Evolutionary conservation across 1,140 invertebrate genomes (phyloP).

Genomic region (Manduca sexta): DNA sequence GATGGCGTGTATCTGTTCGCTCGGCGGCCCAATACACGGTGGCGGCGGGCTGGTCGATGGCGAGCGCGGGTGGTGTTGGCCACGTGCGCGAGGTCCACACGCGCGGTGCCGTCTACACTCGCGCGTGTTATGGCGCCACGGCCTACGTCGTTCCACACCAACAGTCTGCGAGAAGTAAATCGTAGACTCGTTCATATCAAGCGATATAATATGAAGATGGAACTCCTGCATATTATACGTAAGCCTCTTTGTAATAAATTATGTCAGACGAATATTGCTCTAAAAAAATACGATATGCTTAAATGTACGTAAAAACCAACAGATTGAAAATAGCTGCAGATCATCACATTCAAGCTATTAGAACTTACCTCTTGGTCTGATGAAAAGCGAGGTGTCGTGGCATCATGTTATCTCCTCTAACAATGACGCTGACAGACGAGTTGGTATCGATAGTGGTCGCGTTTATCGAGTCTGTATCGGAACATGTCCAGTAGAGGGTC

Average conservation of each 20-base stretch:
- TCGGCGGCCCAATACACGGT: slow-evolving; percentile 90
- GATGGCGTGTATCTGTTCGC: slow-evolving; percentile 82
- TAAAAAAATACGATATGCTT: too few relatives aligned
- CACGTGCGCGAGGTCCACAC: slow-evolving; percentile 80
- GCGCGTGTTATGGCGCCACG: slow-evolving; percentile 86
- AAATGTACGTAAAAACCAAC: too few relatives aligned
- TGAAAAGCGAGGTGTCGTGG: slow-evolving; percentile 89
- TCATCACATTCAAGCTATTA: not conserved
- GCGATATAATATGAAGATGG: too few relatives aligned
- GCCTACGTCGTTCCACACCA: slow-evolving; percentile 91
- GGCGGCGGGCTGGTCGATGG: slow-evolving; percentile 85
- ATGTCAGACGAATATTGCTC: too few relatives aligned
- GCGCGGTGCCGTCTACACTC: slow-evolving; percentile 86
- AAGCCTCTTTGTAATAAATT: too few relatives aligned
- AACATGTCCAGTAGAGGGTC: slow-evolving; percentile 91
- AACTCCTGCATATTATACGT: too few relatives aligned
- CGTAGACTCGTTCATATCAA: too few relatives aligned
- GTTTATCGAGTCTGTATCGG: slow-evolving; percentile 89
- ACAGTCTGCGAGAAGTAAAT: slow-evolving; percentile 76
- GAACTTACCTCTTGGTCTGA: slow-evolving; percentile 79
- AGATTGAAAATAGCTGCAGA: too few relatives aligned
- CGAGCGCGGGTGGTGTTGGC: slow-evolving; percentile 84
- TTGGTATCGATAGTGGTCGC: slow-evolving; percentile 79
- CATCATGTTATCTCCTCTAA: slow-evolving; percentile 82
- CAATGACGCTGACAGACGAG: slow-evolving; percentile 77